Percentiles rank a stretch among this genome's conserved stretches.
These are phyloP conservation scores for Numenius arquata DNA, from an alignment of 2,113 vertebrate genomes.

Conservation along the genomic window DNA sequence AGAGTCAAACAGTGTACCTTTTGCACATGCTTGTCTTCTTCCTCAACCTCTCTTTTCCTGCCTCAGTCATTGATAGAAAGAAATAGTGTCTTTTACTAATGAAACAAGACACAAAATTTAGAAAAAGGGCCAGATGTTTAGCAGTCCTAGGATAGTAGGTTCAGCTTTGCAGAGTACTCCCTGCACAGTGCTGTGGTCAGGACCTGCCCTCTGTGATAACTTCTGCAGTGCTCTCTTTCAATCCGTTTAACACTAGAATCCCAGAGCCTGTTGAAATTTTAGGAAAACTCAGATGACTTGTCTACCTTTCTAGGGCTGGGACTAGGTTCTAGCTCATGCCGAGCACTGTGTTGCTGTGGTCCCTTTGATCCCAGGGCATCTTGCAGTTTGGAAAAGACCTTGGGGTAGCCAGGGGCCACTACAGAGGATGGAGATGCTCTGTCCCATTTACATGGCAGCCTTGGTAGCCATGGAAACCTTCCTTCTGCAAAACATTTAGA, in stretches of 20 bases:
- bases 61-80: not conserved
- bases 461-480: not conserved
- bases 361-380: not conserved
- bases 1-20: not conserved
- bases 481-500: not conserved
- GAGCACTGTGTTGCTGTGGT: not conserved
- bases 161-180: not conserved
- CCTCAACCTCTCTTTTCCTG: not conserved
- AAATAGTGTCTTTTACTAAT: not conserved
- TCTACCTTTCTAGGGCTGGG: not conserved
- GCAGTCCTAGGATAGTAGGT: not conserved
- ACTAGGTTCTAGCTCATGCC: not conserved
- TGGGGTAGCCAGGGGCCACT: not conserved
- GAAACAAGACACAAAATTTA: not conserved
- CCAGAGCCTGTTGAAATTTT: not conserved
- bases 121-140: not conserved
- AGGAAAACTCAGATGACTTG: not conserved
- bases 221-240: not conserved
- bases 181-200: not conserved
- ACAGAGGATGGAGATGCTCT: not conserved
- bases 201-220: not conserved
- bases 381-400: not conserved
- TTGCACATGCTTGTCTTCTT: not conserved
- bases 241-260: not conserved
- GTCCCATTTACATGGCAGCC: not conserved